Conservation (phyloP, 2,797 vertebrate species). For the Molossus molossus region DNA sequence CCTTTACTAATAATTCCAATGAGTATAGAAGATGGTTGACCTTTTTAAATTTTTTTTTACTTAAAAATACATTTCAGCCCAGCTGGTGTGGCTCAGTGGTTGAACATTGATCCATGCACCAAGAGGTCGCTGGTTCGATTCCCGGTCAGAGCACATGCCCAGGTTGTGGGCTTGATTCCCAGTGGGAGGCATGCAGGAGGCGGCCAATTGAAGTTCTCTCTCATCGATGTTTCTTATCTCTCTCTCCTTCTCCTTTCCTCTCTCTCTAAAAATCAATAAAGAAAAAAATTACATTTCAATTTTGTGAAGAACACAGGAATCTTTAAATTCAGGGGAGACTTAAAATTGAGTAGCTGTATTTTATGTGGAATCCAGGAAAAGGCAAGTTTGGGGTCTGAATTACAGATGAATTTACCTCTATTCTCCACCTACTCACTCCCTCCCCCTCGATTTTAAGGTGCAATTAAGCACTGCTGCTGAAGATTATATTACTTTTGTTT, state of each 20-base stretch:
- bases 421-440: neutral
- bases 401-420: neutral
- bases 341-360: neutral
- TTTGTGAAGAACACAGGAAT: neutral
- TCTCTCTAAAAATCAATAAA: neutral
- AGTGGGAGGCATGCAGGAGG: neutral
- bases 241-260: neutral
- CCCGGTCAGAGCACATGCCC: neutral
- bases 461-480: neutral
- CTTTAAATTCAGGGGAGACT: neutral
- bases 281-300: neutral
- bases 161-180: neutral
- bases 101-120: neutral
- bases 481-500: neutral
- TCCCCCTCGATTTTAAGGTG: neutral
- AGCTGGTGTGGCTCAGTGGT: neutral
- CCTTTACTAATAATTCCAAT: neutral
- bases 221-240: neutral
- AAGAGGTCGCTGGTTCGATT: neutral
- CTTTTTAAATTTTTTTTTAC: neutral
- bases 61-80: neutral
- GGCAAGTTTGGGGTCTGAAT: neutral
- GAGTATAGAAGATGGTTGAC: neutral
- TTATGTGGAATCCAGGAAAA: slow-evolving; percentile 1
- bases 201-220: neutral